phyloP scores from a whole-genome alignment of 2,797 vertebrate genomes.

The Gallinago stenura region DNA sequence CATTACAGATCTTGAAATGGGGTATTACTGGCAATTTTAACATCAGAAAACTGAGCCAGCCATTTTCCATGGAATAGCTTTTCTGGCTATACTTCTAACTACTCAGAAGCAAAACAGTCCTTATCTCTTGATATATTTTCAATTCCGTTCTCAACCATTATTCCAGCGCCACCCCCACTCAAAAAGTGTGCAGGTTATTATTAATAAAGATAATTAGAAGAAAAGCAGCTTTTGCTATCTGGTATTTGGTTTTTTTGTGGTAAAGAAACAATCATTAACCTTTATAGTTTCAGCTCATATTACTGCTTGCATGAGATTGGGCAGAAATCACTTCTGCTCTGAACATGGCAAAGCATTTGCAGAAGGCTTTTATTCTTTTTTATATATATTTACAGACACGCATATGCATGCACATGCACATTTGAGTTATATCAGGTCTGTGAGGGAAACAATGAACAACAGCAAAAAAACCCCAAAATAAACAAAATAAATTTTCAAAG shows the following conservation, averaged over 20 bases:
- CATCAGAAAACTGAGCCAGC: conserved; percentile 8
- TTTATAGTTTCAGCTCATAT: conserved; percentile 5
- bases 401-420: neutral
- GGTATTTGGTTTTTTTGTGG: neutral
- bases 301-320: neutral
- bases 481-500: neutral
- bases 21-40: conserved; percentile 40
- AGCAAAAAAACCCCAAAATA: neutral
- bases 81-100: neutral
- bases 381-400: neutral
- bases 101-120: neutral
- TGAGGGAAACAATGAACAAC: neutral
- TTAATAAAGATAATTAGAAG: neutral
- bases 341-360: neutral
- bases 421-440: neutral
- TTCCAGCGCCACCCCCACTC: neutral
- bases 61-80: neutral
- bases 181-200: neutral
- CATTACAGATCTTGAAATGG: conserved; percentile 8
- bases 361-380: neutral
- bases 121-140: neutral
- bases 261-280: neutral
- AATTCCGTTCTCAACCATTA: neutral
- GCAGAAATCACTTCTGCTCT: neutral
- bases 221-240: neutral